Evolutionary conservation across 2,797 vertebrate genomes (phyloP).

Genomic region (Acrocephalus scirpaceus): DNA sequence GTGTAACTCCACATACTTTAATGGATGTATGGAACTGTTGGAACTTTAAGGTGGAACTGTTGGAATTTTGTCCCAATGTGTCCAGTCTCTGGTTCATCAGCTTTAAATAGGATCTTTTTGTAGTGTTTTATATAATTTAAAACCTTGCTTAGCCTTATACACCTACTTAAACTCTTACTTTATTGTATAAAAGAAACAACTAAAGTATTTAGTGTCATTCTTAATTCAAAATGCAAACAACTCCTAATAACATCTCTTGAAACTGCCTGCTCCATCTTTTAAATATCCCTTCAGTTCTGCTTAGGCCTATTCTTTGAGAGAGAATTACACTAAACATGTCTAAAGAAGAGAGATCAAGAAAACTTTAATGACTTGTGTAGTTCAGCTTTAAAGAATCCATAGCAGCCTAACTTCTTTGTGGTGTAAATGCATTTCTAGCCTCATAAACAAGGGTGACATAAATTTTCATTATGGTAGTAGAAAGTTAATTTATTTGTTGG

Average conservation of each 20-base stretch:
- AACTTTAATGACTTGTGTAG: neutral
- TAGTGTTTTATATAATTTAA: neutral
- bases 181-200: neutral
- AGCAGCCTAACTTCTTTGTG: neutral
- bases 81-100: neutral
- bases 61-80: neutral
- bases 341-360: neutral
- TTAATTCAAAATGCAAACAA: neutral
- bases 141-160: neutral
- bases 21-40: neutral
- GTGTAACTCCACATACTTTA: neutral
- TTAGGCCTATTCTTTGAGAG: neutral
- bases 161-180: neutral
- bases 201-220: neutral
- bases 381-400: neutral
- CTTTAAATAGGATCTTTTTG: neutral
- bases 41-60: neutral
- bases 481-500: neutral
- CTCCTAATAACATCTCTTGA: neutral
- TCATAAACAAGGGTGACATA: slow-evolving; percentile 4
- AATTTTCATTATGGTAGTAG: neutral
- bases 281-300: neutral
- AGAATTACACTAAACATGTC: neutral
- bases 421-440: slow-evolving; percentile 6
- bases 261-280: neutral